Base-by-base conservation (phyloP, 1,140 invertebrate species). In the Papilio helenus region DNA sequence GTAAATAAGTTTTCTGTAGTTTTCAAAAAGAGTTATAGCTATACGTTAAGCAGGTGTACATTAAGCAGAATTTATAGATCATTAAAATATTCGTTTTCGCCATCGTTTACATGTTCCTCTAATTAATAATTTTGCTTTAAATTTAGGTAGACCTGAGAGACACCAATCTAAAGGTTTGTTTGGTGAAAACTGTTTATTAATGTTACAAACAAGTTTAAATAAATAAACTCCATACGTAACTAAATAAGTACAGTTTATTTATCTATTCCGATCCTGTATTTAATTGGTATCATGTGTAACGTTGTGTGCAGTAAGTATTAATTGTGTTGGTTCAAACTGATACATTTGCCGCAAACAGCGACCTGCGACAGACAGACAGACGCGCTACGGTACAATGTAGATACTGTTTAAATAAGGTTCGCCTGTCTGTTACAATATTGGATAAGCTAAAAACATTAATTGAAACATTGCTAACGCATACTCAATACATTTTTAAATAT, bases 251-350 rank as follows among this genome's bases (percentile, higher is more conserved):
- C 23, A 20, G 58, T 61, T 12, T 23, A 26, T 26, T 23, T 14
- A n/a, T n/a, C n/a, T n/a, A 61, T 3, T 61, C 58, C 61, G 61
- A 12, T 12, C 61, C 61, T 68, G 61, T 14, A 2, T 16, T 3
- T 29, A 12, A 34, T 68, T 68, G 61, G 26, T 29, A 26, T 61
- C 58, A 61, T 61, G 58, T 14, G 20, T 20, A 58, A n/a, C 51
- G 51, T n/a, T 23, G 44, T 14, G 44, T 49, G 5, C 20, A 14
- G 58, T 61, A 23, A 61, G 58, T 61, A 61, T 61, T 61, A 61
- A 61, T 61, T 26, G 58, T 61, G 58, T 61, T 61, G 58, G 23
- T 12, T 23, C 10, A 61, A 26, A 61, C 58, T 61, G 58, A 61
- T 26, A 61, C 58, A 61, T 49, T 49, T 49, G 14, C 55, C 18